Conservation (phyloP, 2,113 vertebrate genomes). For the Campylorhamphus procurvoides region DNA sequence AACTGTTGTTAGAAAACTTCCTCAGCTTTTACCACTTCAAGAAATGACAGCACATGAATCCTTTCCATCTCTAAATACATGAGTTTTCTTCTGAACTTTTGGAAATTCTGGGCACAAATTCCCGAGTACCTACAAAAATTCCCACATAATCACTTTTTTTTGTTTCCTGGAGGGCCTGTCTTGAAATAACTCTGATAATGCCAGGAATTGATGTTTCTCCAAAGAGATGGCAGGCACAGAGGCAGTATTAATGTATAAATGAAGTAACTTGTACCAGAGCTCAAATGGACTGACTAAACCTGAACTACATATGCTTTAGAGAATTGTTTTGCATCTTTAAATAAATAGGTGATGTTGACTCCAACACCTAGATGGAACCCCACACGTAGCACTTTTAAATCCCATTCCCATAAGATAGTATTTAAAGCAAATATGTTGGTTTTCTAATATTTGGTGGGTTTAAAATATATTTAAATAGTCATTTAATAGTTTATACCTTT, state of each 20-base stretch:
- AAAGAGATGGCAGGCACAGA: conserved; percentile 8
- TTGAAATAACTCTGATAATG: not conserved
- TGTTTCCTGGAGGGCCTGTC: not conserved
- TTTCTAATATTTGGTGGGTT: not conserved
- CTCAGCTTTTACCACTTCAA: not conserved
- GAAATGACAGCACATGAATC: not conserved
- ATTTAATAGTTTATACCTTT: not conserved
- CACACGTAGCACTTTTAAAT: not conserved
- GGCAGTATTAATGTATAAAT: not conserved
- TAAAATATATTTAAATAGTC: not conserved
- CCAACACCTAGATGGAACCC: not conserved
- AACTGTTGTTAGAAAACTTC: not conserved
- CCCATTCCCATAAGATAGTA: not conserved
- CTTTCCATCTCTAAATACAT: not conserved
- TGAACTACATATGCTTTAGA: not conserved
- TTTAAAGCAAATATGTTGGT: not conserved
- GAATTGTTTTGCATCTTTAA: not conserved
- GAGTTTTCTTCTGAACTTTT: not conserved
- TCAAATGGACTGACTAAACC: not conserved
- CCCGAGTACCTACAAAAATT: not conserved
- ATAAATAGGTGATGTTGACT: not conserved
- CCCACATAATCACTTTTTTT: not conserved
- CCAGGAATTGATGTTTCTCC: not conserved
- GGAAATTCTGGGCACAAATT: not conserved
- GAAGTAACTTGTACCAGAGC: not conserved